A percentile compares a stretch with the other conserved stretches of the same genome.
Conservation (phyloP, 2,888 invertebrate species). For the Hypomecis punctinalis region DNA sequence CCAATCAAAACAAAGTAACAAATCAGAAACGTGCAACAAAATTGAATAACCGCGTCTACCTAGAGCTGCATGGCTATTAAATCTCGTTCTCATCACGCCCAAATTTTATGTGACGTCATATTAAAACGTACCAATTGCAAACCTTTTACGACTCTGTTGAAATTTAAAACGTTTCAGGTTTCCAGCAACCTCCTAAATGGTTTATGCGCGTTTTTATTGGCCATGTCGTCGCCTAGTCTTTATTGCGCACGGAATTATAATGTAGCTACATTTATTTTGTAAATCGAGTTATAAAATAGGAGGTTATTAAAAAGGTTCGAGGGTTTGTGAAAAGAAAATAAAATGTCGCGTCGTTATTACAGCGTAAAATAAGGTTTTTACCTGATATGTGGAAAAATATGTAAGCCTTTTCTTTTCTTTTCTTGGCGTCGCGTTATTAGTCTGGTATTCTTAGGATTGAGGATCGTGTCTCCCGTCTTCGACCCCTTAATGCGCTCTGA, state of each 20-base stretch:
- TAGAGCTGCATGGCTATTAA: conserved; percentile 45
- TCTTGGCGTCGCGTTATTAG: too few relatives aligned
- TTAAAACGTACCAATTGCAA: conserved; percentile 61
- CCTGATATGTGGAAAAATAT: not conserved
- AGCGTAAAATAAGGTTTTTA: not conserved
- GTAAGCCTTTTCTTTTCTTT: too few relatives aligned
- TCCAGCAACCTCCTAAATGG: conserved; percentile 54
- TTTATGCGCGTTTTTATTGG: conserved; percentile 63
- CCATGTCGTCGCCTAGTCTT: conserved; percentile 58
- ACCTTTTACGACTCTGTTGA: conserved; percentile 61
- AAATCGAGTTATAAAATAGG: conserved; percentile 37
- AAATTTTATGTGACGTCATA: conserved; percentile 55
- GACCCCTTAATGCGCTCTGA: too few relatives aligned
- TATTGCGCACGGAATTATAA: conserved; percentile 50
- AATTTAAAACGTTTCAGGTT: conserved; percentile 63
- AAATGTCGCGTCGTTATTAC: not conserved
- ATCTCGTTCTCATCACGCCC: conserved; percentile 44
- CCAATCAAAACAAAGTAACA: not conserved
- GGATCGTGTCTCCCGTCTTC: too few relatives aligned
- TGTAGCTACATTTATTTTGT: conserved; percentile 44
- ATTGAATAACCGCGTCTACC: conserved; percentile 31
- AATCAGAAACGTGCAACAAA: not conserved
- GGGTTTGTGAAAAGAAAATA: conserved; percentile 23
- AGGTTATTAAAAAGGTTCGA: conserved; percentile 43
- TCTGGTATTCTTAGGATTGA: too few relatives aligned